Evolutionary conservation across 2,888 invertebrate species (phyloP).

Genomic region (Cephus pulcher): DNA sequence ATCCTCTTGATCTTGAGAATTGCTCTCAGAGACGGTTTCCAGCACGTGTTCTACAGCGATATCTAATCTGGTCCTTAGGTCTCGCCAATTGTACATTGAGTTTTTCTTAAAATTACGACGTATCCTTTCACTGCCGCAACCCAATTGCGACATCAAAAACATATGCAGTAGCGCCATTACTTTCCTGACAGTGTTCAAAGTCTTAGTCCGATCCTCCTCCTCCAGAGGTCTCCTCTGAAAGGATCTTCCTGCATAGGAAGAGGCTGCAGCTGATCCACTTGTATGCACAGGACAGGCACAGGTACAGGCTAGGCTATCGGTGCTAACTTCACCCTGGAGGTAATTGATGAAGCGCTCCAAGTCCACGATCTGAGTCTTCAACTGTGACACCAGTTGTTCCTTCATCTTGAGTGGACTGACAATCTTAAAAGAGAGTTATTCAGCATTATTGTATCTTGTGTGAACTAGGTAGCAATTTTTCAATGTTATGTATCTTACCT

Average conservation of each 20-base stretch:
- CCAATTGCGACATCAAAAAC: constrained; percentile 91
- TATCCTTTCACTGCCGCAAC: constrained; percentile 81
- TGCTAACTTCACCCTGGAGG: constrained; percentile 81
- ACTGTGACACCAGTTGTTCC: constrained; percentile 93
- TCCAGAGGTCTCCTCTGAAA: constrained; percentile 60
- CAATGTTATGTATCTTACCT: constrained; percentile 65
- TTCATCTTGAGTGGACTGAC: constrained; percentile 95
- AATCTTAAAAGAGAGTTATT: constrained; percentile 68
- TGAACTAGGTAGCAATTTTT: not conserved
- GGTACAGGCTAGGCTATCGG: constrained; percentile 68
- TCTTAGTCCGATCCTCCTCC: constrained; percentile 69
- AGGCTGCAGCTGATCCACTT: constrained; percentile 43
- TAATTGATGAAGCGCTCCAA: constrained; percentile 96
- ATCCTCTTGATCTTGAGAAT: constrained; percentile 35
- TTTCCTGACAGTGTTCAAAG: constrained; percentile 84
- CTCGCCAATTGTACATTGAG: constrained; percentile 93
- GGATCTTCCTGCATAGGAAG: constrained; percentile 55
- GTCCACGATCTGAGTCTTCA: constrained; percentile 97
- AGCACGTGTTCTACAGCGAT: constrained; percentile 83
- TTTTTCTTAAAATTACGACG: constrained; percentile 87
- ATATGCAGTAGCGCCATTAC: constrained; percentile 92
- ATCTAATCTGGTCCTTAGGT: constrained; percentile 92
- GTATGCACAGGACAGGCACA: constrained; percentile 66
- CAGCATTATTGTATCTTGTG: not conserved
- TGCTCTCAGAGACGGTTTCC: constrained; percentile 54